Percentiles rank a stretch among this genome's conserved stretches.
phyloP scores from a whole-genome alignment of 2,797 vertebrate species.

The Danio tinwini region DNA sequence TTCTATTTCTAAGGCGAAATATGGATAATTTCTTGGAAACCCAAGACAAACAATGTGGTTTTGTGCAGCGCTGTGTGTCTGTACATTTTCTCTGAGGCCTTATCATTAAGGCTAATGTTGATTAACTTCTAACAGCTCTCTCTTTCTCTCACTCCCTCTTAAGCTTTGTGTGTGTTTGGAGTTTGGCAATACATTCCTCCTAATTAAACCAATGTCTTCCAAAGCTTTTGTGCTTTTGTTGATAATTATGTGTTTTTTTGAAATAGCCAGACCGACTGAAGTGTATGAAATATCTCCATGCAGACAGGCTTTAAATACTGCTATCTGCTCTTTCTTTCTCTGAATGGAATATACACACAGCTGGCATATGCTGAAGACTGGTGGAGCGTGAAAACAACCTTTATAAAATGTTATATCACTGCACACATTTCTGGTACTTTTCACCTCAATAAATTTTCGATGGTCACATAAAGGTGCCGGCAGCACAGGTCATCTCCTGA shows the following conservation, averaged over 20 bases:
- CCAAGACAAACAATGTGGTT: constrained; percentile 40
- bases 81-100: constrained; percentile 39
- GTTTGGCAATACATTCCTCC: constrained; percentile 46
- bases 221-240: constrained; percentile 54
- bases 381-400: constrained; percentile 27
- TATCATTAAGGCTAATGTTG: constrained; percentile 53
- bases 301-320: constrained; percentile 29
- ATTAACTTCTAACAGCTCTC: constrained; percentile 51
- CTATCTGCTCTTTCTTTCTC: not conserved
- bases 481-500: constrained; percentile 19
- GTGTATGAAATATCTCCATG: constrained; percentile 35
- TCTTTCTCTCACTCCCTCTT: constrained; percentile 11
- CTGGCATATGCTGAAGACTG: constrained; percentile 10
- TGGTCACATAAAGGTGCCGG: constrained; percentile 25
- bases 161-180: constrained; percentile 35
- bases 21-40: constrained; percentile 48
- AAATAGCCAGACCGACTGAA: constrained; percentile 36
- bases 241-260: constrained; percentile 55
- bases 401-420: constrained; percentile 33
- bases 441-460: constrained; percentile 23
- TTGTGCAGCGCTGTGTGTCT: constrained; percentile 26
- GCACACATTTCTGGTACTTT: constrained; percentile 26
- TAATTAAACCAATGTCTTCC: constrained; percentile 56
- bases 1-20: constrained; percentile 43
- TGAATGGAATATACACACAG: not conserved